Evolutionary conservation across 2,888 invertebrate genomes (phyloP), one percentile per base, ranked within the genome.

Genomic region (Caenorhabditis afra): DNA sequence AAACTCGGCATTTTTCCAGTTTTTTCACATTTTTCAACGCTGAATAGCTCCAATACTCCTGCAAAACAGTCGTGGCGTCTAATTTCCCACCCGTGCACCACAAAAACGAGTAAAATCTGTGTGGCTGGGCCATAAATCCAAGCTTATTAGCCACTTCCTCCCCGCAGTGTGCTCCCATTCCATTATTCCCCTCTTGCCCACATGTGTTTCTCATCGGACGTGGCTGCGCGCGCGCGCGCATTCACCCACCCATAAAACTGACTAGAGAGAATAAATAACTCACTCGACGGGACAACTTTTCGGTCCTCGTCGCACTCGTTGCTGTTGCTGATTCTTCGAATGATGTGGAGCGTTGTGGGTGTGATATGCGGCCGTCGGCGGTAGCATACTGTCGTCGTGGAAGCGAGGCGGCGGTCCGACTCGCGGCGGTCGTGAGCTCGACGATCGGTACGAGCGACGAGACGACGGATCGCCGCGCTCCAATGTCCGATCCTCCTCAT

Each of bases 201-300:
- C 68, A 70, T 45, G 39, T 70, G 68, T 70, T 70, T 70, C 68
- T 29, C 68, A 70, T 70, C 39, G 20, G 29, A 14, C 44, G n/a
- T n/a, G n/a, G n/a, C n/a, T n/a, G n/a, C n/a, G n/a, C 35, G 52
- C 18, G 45, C 44, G 39, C 39, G 39, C 12, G 23, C 39, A 39
- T 8, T 18, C 20, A 18, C 18, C n/a, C 1, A 23, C 20, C 18
- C 16, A 52, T 14, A 22, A 55, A 59, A 16, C 12, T 29, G 29
- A 29, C 3, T 29, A 29, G 3, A 29, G 29, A 41, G 44, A 70
- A 62, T 39, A 47, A 55, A 18, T 29, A 7, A 66, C 74, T 74
- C 47, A 83, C 74, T 79, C 83, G 68, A 75, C 80, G 5, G 83
- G 83, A 76, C 83, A 83, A 50, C 83, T 83, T 44, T 78, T 74